Conservation (phyloP, 1,140 invertebrate genomes). For the Meloidogyne floridensis region DNA sequence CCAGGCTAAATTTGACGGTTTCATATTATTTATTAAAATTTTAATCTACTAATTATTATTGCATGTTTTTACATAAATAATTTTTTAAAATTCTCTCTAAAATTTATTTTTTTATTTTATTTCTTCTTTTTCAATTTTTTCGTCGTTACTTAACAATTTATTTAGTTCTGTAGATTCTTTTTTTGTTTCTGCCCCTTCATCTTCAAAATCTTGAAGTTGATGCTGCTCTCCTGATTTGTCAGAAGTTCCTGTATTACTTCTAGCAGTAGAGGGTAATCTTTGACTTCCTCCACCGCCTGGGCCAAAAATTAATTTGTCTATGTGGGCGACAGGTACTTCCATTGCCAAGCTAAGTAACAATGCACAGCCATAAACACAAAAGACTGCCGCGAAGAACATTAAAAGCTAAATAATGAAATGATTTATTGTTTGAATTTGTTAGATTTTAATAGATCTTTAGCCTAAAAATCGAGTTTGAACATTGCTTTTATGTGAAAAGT, state of each 20-base stretch:
- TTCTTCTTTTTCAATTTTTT: background rate
- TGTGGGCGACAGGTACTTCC: slow-evolving; percentile 57
- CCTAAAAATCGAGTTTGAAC: too few relatives aligned
- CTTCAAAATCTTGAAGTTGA: too few relatives aligned
- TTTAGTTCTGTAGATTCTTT: background rate
- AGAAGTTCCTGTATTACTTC: background rate
- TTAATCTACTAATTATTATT: too few relatives aligned
- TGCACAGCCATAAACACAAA: slow-evolving; percentile 55
- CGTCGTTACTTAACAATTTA: background rate
- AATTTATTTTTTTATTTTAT: background rate
- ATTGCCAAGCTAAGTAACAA: slow-evolving; percentile 58
- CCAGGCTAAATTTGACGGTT: too few relatives aligned
- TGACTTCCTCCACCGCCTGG: background rate
- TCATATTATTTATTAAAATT: too few relatives aligned
- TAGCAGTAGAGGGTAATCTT: background rate
- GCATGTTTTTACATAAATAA: too few relatives aligned
- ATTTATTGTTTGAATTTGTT: background rate
- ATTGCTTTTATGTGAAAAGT: too few relatives aligned
- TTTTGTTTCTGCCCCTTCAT: background rate
- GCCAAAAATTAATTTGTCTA: slow-evolving; percentile 60
- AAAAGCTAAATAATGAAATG: slow-evolving; percentile 41
- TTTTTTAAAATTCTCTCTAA: too few relatives aligned
- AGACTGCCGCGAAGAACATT: slow-evolving; percentile 59
- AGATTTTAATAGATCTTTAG: background rate
- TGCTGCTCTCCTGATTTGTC: background rate